Conservation (phyloP, 2,797 vertebrate species). For the Chiloscyllium punctatum region DNA sequence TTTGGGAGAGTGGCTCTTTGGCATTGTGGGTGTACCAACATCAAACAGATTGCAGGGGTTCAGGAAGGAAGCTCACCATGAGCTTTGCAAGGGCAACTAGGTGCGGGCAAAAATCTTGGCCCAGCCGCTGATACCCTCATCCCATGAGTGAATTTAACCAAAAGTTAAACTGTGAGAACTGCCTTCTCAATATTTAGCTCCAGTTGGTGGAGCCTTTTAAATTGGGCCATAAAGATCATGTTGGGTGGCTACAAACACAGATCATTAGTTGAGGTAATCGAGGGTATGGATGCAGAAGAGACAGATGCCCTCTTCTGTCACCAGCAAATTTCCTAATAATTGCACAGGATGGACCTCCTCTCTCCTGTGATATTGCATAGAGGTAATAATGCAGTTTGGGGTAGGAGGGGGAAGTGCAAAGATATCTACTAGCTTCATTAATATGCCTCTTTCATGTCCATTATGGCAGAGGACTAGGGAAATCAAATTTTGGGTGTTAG, state of each 20-base stretch:
- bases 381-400: neutral
- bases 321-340: neutral
- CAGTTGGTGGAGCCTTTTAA: neutral
- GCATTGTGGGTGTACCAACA: no score
- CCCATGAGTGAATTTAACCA: no score
- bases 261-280: neutral
- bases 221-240: neutral
- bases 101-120: no score
- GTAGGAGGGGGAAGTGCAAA: no score
- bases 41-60: no score
- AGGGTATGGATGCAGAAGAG: neutral
- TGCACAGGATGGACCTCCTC: neutral
- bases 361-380: neutral
- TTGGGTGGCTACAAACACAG: neutral
- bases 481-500: neutral
- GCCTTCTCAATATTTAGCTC: neutral
- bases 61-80: no score
- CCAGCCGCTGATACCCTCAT: no score
- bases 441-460: neutral
- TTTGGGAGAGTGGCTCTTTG: neutral
- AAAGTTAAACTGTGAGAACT: neutral
- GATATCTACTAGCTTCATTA: neutral
- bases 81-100: no score
- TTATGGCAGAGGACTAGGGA: neutral
- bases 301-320: no score